Evolutionary conservation across 2,888 invertebrate genomes (phyloP), one percentile per base, ranked within the genome.

Genomic region (Plutella xylostella): DNA sequence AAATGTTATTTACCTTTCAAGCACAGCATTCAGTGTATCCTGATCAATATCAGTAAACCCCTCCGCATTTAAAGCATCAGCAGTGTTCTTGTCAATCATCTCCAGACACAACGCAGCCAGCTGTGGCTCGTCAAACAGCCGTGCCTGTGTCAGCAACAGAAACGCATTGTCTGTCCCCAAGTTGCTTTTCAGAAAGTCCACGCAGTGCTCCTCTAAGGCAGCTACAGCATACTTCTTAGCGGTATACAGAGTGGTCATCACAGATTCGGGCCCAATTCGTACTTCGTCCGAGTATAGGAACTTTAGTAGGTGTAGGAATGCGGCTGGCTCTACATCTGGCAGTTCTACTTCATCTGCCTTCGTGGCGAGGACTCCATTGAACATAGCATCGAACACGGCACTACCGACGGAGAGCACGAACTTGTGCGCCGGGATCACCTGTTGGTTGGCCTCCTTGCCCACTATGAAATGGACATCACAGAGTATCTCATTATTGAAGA

Each of bases 151-250:
- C 47, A 94, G 75, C 45, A 94, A 75, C 69, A 93, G 82, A 62
- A 94, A 94, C 5, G 94, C 93, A 82, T 94, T 94, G 55, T 94
- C 93, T 20, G 91, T 89, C 45, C 90, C 90, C 49, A 94, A 79
- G 65, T 92, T 92, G 51, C 86, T 87, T 54, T 90, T 86, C 12
- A 88, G 64, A 67, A 93, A 93, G 59, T 93, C 92, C 0, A 94
- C 93, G 74, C 94, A 94, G 48, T 91, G 91, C 56, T 90, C 89
- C 60, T 94, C 94, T 49, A 94, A 71, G 3, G 92, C 91, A 1
- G 92, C 92, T 0, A 94, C 92, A 2, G 92, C 93, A 75, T 94
- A 94, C 58, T 94, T 94, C 60, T 94, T 94, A 5, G 94, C 94
- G 0, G 93, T 91, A 58, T 94, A 94, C 42, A 94, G 68, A 0